These are phyloP conservation scores for Chesias legatella DNA, from an alignment of 2,888 invertebrate species.

Conservation along the genomic window DNA sequence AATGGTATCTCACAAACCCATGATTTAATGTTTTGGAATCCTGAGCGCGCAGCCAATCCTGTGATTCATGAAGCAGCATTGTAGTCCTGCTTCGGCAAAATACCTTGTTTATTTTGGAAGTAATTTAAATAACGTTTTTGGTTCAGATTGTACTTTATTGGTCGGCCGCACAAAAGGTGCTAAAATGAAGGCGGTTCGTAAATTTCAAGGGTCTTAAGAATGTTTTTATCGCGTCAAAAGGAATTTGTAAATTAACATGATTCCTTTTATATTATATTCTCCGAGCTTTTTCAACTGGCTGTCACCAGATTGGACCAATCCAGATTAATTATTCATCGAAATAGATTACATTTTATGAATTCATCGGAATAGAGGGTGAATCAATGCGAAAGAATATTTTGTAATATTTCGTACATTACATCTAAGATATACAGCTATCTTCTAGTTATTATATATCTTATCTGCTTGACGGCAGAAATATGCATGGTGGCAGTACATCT, in stretches of 20 bases:
- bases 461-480: no score
- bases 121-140: conserved; percentile 27
- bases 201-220: conserved; percentile 8
- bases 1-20: conserved; percentile 24
- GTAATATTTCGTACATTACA: no score
- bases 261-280: not conserved
- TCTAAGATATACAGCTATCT: no score
- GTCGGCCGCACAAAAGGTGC: conserved; percentile 19
- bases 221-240: conserved; percentile 3
- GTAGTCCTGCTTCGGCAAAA: conserved; percentile 22
- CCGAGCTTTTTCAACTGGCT: no score
- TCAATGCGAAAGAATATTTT: no score
- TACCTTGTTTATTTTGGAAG: conserved; percentile 23
- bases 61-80: conserved; percentile 36
- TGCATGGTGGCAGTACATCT: no score
- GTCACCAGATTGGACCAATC: no score
- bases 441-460: no score
- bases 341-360: no score
- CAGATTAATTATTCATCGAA: no score
- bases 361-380: no score
- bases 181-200: conserved; percentile 6
- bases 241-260: conserved; percentile 4
- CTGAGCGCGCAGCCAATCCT: conserved; percentile 17
- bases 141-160: conserved; percentile 23
- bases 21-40: conserved; percentile 34